phyloP scores from a whole-genome alignment of 2,888 invertebrate species.

The Sesia apiformis region DNA sequence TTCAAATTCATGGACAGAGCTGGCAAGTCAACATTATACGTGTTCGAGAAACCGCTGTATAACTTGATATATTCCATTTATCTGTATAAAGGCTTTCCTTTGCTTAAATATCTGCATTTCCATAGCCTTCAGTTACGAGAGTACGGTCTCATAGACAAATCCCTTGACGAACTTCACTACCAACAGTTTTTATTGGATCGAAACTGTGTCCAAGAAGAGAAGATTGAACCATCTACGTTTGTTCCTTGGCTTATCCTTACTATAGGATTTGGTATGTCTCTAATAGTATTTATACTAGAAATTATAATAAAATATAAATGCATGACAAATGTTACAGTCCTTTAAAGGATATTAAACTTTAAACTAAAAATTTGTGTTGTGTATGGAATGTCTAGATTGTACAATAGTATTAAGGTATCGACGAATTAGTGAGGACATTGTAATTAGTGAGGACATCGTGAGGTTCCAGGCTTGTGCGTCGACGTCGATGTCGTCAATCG shows the following conservation, averaged over 20 bases:
- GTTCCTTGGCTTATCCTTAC: not conserved
- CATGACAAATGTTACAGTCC: no score
- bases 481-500: no score
- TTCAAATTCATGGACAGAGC: slow-evolving; percentile 22
- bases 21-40: slow-evolving; percentile 16
- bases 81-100: slow-evolving; percentile 13
- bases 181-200: not conserved
- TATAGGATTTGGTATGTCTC: not conserved
- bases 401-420: no score
- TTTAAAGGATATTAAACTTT: no score
- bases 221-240: not conserved
- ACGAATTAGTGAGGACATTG: no score
- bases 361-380: no score
- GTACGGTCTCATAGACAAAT: slow-evolving; percentile 24
- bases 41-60: slow-evolving; percentile 10
- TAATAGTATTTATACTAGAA: not conserved
- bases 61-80: slow-evolving; percentile 8
- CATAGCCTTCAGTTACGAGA: slow-evolving; percentile 27
- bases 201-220: not conserved
- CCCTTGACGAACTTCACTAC: slow-evolving; percentile 8
- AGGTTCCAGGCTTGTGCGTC: no score
- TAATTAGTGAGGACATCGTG: no score
- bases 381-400: no score
- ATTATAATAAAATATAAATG: not conserved
- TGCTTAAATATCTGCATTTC: slow-evolving; percentile 1